Evolutionary conservation across 2,113 vertebrate genomes (phyloP).

Genomic region (Guaruba guarouba): DNA sequence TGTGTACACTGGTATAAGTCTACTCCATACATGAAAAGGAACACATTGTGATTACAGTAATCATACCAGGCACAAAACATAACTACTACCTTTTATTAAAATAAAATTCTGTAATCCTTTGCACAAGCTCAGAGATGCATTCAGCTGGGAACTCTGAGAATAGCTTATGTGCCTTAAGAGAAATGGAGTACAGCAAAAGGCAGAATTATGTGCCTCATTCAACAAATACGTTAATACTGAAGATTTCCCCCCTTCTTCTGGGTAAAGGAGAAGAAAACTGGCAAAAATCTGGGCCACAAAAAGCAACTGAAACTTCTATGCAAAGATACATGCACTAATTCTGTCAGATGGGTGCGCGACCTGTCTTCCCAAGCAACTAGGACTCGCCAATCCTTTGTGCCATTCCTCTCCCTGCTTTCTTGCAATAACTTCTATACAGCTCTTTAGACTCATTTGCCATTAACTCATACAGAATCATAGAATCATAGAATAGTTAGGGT

Average conservation of each 20-base stretch:
- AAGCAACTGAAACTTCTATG: not conserved
- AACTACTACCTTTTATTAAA: slow-evolving; percentile 32
- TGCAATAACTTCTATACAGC: not conserved
- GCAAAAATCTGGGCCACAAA: not conserved
- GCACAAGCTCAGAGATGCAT: slow-evolving; percentile 34
- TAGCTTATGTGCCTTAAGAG: slow-evolving; percentile 25
- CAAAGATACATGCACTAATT: not conserved
- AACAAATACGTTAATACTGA: slow-evolving; percentile 32
- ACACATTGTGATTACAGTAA: slow-evolving; percentile 24
- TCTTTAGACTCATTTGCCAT: not conserved
- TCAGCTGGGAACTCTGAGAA: slow-evolving; percentile 50
- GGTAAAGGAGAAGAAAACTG: not conserved
- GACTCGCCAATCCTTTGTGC: not conserved
- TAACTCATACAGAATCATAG: not conserved
- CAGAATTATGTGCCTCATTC: slow-evolving; percentile 28
- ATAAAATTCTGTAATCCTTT: slow-evolving; percentile 63
- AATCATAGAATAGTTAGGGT: too few species aligned
- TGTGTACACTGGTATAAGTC: not conserved
- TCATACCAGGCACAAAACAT: not conserved
- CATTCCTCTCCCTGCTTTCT: not conserved
- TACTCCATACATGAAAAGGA: not conserved
- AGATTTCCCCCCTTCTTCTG: not conserved
- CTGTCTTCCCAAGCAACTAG: not conserved
- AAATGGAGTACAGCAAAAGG: slow-evolving; percentile 11
- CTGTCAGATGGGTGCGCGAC: not conserved